Conservation (phyloP, 64 coral and sea anemone genomes). For the Actinia tenebrosa region DNA sequence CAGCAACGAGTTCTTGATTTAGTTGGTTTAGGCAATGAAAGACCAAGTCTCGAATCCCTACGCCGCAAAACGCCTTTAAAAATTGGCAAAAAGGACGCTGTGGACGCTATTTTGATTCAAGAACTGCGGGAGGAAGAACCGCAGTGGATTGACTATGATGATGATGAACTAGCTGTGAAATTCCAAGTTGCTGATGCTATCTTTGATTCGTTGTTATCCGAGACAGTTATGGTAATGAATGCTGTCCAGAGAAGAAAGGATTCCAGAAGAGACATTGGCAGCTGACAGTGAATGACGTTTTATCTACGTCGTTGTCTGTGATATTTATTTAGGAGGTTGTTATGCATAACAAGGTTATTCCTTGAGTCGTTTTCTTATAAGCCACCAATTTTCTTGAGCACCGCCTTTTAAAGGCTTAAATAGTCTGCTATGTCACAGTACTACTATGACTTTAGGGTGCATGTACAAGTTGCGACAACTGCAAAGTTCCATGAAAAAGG, state of each 20-base stretch:
- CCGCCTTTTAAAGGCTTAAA: too few species aligned
- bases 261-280: constrained; percentile 4
- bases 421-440: too few species aligned
- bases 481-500: too few species aligned
- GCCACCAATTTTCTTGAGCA: too few species aligned
- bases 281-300: neutral
- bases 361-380: too few species aligned
- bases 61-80: constrained; percentile 92
- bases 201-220: constrained; percentile 74
- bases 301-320: neutral
- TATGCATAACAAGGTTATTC: neutral
- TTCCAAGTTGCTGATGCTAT: constrained; percentile 99
- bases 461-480: too few species aligned
- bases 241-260: constrained; percentile 77
- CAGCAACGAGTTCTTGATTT: constrained; percentile 79
- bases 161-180: constrained; percentile 94
- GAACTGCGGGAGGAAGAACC: constrained; percentile 95
- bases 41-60: constrained; percentile 70
- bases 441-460: too few species aligned
- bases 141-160: constrained; percentile 92
- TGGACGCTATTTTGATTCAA: constrained; percentile 94
- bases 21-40: constrained; percentile 72
- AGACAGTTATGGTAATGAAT: constrained; percentile 92
- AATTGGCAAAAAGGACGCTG: constrained; percentile 85
- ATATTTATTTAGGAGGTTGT: neutral